These are phyloP conservation scores for Antechinus flavipes DNA, from an alignment of 2,113 vertebrate species.

Conservation along the genomic window DNA sequence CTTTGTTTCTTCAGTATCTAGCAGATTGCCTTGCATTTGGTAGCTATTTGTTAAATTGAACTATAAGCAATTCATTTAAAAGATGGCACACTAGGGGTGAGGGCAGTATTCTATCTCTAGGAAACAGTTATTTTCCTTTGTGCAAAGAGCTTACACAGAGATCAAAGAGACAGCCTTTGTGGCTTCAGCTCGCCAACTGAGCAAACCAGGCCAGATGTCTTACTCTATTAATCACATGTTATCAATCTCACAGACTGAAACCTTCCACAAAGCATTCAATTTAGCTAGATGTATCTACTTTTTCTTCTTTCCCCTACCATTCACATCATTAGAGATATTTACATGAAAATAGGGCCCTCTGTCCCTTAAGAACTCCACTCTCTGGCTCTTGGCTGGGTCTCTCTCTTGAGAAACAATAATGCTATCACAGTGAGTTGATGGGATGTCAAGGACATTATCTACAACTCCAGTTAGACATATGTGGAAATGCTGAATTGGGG, in stretches of 20 bases:
- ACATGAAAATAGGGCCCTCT: constrained; percentile 27
- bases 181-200: constrained; percentile 15
- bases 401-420: constrained; percentile 35
- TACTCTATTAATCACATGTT: constrained; percentile 19
- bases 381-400: constrained; percentile 16
- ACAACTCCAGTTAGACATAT: constrained; percentile 45
- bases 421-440: background rate
- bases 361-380: constrained; percentile 25
- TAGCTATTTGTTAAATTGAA: background rate
- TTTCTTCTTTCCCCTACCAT: constrained; percentile 4
- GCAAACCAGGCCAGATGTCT: background rate
- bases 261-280: constrained; percentile 7
- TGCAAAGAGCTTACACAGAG: constrained; percentile 18
- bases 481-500: constrained; percentile 17
- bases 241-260: constrained; percentile 34
- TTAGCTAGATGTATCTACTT: background rate
- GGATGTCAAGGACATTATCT: constrained; percentile 24
- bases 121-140: background rate
- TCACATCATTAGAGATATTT: constrained; percentile 36
- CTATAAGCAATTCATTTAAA: constrained; percentile 3
- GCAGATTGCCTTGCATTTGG: background rate
- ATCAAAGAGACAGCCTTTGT: background rate
- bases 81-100: background rate
- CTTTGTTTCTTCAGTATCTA: background rate
- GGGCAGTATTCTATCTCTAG: background rate